Percentiles rank a stretch among this genome's conserved stretches.
Conservation (phyloP, 2,888 invertebrate species). For the Frankliniella fusca region DNA sequence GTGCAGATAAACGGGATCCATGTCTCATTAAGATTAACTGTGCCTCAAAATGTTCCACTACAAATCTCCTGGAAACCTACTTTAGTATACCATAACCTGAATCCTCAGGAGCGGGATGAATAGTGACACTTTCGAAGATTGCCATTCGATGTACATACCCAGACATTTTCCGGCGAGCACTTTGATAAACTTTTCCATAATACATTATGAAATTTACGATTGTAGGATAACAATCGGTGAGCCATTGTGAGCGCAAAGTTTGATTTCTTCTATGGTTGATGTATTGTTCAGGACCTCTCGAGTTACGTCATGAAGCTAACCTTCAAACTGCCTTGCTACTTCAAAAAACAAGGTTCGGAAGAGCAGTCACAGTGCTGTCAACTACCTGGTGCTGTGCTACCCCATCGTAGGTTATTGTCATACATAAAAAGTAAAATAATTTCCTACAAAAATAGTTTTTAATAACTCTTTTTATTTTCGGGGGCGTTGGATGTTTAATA, state of each 20-base stretch:
- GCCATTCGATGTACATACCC: not conserved
- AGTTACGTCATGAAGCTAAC: not conserved
- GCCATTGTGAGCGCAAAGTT: not conserved
- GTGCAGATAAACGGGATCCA: no score
- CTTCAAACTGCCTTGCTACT: no score
- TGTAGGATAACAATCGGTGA: conserved; percentile 21
- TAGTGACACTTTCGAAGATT: not conserved
- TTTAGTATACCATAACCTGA: not conserved
- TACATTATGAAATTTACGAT: conserved; percentile 1
- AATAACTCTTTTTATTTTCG: not conserved
- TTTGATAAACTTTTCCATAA: not conserved
- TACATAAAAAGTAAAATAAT: not conserved
- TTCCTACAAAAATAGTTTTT: not conserved
- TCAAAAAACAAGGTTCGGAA: no score
- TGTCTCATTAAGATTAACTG: not conserved
- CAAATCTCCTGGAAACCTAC: not conserved
- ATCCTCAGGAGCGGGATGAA: not conserved
- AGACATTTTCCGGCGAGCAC: conserved; percentile 8
- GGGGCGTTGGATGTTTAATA: not conserved
- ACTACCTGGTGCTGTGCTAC: not conserved
- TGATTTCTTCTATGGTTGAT: not conserved
- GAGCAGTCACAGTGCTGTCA: not conserved
- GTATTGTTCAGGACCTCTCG: not conserved
- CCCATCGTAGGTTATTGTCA: not conserved
- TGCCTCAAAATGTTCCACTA: not conserved